Percentiles rank a stretch among this genome's conserved stretches.
These are phyloP conservation scores for Catocala fraxini DNA, from an alignment of 2,888 invertebrate genomes.

Conservation along the genomic window DNA sequence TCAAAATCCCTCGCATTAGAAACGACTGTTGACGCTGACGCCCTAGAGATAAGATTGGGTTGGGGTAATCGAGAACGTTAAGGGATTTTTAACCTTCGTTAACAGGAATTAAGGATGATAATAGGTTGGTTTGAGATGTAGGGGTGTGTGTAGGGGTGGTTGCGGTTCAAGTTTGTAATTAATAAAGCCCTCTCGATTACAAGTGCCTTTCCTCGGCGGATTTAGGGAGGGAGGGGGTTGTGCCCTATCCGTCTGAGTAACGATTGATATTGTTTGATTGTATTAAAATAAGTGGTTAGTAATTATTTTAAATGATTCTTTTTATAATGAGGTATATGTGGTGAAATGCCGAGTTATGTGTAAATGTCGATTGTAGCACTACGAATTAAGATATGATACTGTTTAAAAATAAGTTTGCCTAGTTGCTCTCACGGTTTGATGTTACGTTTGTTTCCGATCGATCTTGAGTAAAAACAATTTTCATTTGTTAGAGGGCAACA, in stretches of 20 bases:
- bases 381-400: too few species aligned
- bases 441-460: too few species aligned
- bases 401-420: too few species aligned
- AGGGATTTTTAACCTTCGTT: conserved; percentile 78
- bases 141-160: conserved; percentile 62
- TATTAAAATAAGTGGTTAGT: conserved; percentile 12
- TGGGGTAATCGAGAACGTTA: conserved; percentile 64
- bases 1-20: conserved; percentile 60
- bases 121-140: conserved; percentile 61
- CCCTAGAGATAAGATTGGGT: conserved; percentile 84
- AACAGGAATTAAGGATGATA: conserved; percentile 69
- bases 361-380: too few species aligned
- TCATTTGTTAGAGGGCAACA: too few species aligned
- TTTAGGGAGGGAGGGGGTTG: conserved; percentile 59
- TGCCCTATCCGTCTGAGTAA: conserved; percentile 38
- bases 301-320: conserved; percentile 8
- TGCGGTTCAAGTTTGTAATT: conserved; percentile 87
- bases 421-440: too few species aligned
- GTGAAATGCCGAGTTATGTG: too few species aligned
- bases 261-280: conserved; percentile 49
- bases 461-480: too few species aligned
- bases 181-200: conserved; percentile 87
- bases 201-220: conserved; percentile 82
- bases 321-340: background rate
- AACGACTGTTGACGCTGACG: conserved; percentile 67